Conservation (phyloP, 1,140 invertebrate genomes). For the Lordiphosa clarofinis region DNA sequence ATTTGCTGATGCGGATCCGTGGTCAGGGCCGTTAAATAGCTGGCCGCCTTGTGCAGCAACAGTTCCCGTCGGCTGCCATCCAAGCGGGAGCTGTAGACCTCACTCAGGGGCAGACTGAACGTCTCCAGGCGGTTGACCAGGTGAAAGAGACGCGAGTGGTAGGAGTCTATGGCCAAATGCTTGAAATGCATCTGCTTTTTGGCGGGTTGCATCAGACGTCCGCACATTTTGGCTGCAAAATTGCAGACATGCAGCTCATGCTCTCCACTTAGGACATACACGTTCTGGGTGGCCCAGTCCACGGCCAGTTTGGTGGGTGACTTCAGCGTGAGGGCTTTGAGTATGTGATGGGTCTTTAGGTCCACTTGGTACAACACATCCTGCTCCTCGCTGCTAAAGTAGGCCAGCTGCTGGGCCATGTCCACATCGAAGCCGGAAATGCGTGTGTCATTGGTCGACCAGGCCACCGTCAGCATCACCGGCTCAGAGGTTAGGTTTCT, state of each 20-base stretch:
- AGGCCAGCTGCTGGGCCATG: conserved; percentile 66
- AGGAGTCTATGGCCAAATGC: conserved; percentile 81
- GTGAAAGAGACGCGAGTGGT: conserved; percentile 82
- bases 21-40: conserved; percentile 84
- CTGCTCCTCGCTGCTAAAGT: conserved; percentile 78
- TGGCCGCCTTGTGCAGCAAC: conserved; percentile 66
- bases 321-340: conserved; percentile 81
- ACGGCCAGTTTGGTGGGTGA: conserved; percentile 86
- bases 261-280: conserved; percentile 85
- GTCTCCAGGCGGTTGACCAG: conserved; percentile 75
- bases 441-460: conserved; percentile 76
- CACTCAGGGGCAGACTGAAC: conserved; percentile 78
- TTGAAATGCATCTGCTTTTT: conserved; percentile 75
- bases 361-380: conserved; percentile 65
- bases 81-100: conserved; percentile 83
- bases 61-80: conserved; percentile 83
- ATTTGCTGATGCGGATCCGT: conserved; percentile 84
- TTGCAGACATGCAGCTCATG: conserved; percentile 81
- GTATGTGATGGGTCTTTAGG: conserved; percentile 38
- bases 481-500: conserved; percentile 79
- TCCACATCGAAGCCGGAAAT: conserved; percentile 81
- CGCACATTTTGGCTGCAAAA: conserved; percentile 81
- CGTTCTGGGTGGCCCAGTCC: conserved; percentile 87
- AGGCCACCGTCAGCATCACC: conserved; percentile 75
- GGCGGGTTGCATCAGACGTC: conserved; percentile 82